Evolutionary conservation across 2,113 vertebrate genomes (phyloP).

Genomic region (Triplophysa siluroides): DNA sequence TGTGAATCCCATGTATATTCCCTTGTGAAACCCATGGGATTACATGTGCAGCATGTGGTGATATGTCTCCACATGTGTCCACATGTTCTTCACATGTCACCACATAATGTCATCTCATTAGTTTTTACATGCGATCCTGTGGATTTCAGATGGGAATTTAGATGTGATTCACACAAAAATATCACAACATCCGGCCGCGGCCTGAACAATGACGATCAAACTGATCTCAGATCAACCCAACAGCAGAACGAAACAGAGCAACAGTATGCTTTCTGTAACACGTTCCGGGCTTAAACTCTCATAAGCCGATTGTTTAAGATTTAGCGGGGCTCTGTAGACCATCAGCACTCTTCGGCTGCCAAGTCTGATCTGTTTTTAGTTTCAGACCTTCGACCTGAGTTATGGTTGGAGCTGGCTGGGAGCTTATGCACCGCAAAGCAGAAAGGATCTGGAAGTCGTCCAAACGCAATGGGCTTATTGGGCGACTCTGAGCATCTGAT

Average conservation of each 20-base stretch:
- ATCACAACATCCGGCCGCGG: background rate
- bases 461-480: constrained; percentile 15
- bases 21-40: too few species aligned
- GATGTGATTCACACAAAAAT: too few species aligned
- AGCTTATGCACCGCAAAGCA: constrained; percentile 58
- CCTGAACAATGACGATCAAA: background rate
- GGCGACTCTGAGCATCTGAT: constrained; percentile 22
- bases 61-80: too few species aligned
- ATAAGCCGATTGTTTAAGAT: constrained; percentile 48
- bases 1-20: too few species aligned
- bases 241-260: too few species aligned
- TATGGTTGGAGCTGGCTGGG: constrained; percentile 49
- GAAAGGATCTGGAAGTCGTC: constrained; percentile 52
- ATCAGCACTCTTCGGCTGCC: constrained; percentile 53
- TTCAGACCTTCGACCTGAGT: constrained; percentile 51
- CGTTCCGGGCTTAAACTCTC: constrained; percentile 53
- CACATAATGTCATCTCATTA: too few species aligned
- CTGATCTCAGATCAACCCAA: background rate
- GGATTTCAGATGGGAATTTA: too few species aligned
- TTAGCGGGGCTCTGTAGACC: constrained; percentile 64
- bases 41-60: too few species aligned
- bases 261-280: constrained; percentile 54
- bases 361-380: constrained; percentile 62
- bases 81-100: too few species aligned
- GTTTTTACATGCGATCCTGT: too few species aligned